Base-by-base conservation (phyloP, 2,113 vertebrate genomes). In the Apus apus region DNA sequence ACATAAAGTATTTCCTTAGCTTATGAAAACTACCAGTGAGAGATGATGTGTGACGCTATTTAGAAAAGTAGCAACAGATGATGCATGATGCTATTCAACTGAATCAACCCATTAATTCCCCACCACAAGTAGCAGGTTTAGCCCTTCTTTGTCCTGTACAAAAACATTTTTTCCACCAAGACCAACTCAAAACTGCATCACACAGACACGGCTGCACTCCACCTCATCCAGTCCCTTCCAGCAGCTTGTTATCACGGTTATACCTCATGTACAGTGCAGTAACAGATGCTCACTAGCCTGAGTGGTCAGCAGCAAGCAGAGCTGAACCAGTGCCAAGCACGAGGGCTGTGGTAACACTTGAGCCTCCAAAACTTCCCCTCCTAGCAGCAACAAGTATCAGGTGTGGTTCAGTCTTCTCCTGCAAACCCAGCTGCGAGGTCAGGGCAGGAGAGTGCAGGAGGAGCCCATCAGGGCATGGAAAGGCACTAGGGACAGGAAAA, bases 151-250 rank as follows among this genome's bases (percentile, higher is more conserved):
- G 13, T 48, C 16, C 32, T 2, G 5, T 21, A 38, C 51, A 30
- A 26, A 56, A 32, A 43, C 58, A 21, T 3, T 58, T 89, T 64
- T 82, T 36, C 58, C 46, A 73, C 46, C 8, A 56, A 67, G 40
- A 74, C 10, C 12, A 15, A 17, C 15, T n/a, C 65, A 58, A 40
- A 80, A 67, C 70, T 72, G 32, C 11, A 72, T 83, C 30, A 32
- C 27, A 7, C 0, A 0, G 23, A 15, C 32, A 22, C 0, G 2
- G 15, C 43, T 54, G 32, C 25, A 73, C 76, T 53, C n/a, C 6
- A 3, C 32, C 2, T 1, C 9, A 2, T 32, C 19, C 36, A n/a
- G 21, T 32, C 25, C 53, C 29, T 91, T 48, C 50, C 19, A 29
- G 56, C 15, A 65, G 29, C 38, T 77, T 51, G 16, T 45, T 45